Evolutionary conservation across 1,140 invertebrate genomes (phyloP).

Genomic region (Drosophila sproati): DNA sequence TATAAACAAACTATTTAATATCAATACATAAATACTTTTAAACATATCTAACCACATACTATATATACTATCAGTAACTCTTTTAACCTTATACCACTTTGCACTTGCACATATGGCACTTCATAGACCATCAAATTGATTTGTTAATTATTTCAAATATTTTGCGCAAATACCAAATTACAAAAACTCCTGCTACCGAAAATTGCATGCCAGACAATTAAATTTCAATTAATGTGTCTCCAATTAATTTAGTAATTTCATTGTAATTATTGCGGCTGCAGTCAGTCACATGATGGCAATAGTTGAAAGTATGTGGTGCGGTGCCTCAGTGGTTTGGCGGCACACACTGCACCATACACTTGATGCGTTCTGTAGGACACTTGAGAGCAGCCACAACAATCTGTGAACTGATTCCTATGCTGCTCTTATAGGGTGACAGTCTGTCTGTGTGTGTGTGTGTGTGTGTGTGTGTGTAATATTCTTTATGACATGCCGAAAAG

Average conservation of each 20-base stretch:
- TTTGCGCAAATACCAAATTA: slow-evolving; percentile 46
- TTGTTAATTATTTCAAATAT: slow-evolving; percentile 73
- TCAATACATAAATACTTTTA: slow-evolving; percentile 43
- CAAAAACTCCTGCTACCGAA: slow-evolving; percentile 10
- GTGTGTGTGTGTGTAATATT: slow-evolving; percentile 52
- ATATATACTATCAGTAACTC: neutral
- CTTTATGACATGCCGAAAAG: slow-evolving; percentile 81
- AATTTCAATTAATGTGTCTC: slow-evolving; percentile 73
- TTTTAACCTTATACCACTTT: neutral
- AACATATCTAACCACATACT: slow-evolving; percentile 18
- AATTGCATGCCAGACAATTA: slow-evolving; percentile 71
- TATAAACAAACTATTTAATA: slow-evolving; percentile 54
- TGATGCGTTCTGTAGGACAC: slow-evolving; percentile 50
- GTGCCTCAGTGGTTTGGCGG: slow-evolving; percentile 5
- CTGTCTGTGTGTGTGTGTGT: slow-evolving; percentile 20
- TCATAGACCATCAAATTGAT: slow-evolving; percentile 64
- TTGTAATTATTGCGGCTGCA: slow-evolving; percentile 51
- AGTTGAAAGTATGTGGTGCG: slow-evolving; percentile 24
- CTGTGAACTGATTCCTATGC: slow-evolving; percentile 45
- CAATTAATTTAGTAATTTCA: slow-evolving; percentile 75
- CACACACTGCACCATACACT: neutral
- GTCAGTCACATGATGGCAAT: slow-evolving; percentile 27
- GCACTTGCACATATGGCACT: slow-evolving; percentile 32
- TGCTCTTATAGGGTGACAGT: slow-evolving; percentile 44
- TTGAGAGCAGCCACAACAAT: slow-evolving; percentile 64